Conservation (phyloP, 1,140 invertebrate genomes). For the Hylyphantes graminicola region DNA sequence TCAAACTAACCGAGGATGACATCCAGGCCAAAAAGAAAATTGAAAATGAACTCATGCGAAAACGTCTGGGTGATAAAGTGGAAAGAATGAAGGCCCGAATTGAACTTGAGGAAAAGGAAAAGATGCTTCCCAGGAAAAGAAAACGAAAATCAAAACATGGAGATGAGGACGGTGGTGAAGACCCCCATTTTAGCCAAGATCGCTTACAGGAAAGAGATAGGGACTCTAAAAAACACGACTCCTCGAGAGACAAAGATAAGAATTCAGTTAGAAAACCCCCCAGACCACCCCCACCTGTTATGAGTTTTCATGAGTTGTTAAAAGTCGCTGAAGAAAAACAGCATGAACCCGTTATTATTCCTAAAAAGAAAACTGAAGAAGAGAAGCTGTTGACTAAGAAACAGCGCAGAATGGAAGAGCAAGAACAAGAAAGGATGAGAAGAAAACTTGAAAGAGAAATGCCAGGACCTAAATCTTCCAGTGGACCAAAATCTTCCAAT, state of each 20-base stretch:
- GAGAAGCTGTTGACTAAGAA: constrained; percentile 79
- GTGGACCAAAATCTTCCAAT: not conserved
- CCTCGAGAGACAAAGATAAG: not conserved
- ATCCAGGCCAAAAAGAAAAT: constrained; percentile 64
- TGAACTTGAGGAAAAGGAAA: constrained; percentile 76
- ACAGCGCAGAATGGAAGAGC: constrained; percentile 75
- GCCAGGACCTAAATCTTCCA: not conserved
- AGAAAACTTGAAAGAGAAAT: constrained; percentile 45
- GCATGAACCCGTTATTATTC: constrained; percentile 77
- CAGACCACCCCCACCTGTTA: constrained; percentile 56
- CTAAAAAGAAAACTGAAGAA: constrained; percentile 73
- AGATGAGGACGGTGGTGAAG: not conserved
- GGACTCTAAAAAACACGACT: constrained; percentile 2
- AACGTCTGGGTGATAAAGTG: constrained; percentile 65
- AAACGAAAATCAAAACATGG: constrained; percentile 72
- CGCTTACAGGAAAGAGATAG: not conserved
- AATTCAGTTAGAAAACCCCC: not conserved
- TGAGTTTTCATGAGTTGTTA: constrained; percentile 64
- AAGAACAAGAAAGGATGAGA: constrained; percentile 62
- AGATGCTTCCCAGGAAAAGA: constrained; percentile 75
- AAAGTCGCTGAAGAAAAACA: constrained; percentile 83
- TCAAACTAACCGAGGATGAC: constrained; percentile 76
- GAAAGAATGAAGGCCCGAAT: constrained; percentile 72
- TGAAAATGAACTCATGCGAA: constrained; percentile 59
- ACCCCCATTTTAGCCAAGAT: constrained; percentile 5